A percentile compares a stretch with the other conserved stretches of the same genome.
Evolutionary conservation across 1,140 invertebrate species (phyloP).

Genomic region (Drosophila malerkotliana): DNA sequence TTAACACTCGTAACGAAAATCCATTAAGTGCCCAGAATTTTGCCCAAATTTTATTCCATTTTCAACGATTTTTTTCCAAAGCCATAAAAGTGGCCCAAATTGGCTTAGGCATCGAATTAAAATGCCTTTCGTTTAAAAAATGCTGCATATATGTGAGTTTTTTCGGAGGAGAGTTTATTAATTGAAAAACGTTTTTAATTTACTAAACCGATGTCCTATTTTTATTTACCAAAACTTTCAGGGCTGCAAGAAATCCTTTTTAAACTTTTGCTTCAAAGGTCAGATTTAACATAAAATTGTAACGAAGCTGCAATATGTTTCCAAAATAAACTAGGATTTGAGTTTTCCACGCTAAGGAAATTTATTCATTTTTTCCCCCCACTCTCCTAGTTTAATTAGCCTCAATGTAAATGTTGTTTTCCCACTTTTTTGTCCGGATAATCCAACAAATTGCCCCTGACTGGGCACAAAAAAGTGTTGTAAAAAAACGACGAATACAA

Average conservation of each 20-base stretch:
- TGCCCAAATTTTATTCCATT: conserved; percentile 36
- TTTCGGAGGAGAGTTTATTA: background rate
- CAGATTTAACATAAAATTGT: no score
- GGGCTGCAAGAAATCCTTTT: no score
- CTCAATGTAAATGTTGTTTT: conserved; percentile 48
- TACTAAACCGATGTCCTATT: background rate
- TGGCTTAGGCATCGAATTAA: conserved; percentile 16
- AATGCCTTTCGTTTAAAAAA: background rate
- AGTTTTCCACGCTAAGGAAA: background rate
- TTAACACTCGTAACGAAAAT: conserved; percentile 66
- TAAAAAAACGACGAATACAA: conserved; percentile 44
- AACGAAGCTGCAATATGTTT: background rate
- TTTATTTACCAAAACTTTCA: background rate
- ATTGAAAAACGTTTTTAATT: background rate
- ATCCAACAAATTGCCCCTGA: conserved; percentile 53
- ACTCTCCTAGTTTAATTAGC: conserved; percentile 31
- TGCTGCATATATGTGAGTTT: background rate
- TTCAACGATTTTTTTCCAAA: conserved; percentile 14
- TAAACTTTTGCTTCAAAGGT: no score
- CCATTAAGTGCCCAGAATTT: conserved; percentile 68
- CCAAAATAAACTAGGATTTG: background rate
- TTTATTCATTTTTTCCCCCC: background rate
- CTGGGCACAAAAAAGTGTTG: conserved; percentile 40
- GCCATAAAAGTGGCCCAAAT: conserved; percentile 34
- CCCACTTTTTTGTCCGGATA: conserved; percentile 25